These are phyloP conservation scores for Tylochromis polylepis DNA, from an alignment of 2,113 vertebrate species.

Conservation along the genomic window DNA sequence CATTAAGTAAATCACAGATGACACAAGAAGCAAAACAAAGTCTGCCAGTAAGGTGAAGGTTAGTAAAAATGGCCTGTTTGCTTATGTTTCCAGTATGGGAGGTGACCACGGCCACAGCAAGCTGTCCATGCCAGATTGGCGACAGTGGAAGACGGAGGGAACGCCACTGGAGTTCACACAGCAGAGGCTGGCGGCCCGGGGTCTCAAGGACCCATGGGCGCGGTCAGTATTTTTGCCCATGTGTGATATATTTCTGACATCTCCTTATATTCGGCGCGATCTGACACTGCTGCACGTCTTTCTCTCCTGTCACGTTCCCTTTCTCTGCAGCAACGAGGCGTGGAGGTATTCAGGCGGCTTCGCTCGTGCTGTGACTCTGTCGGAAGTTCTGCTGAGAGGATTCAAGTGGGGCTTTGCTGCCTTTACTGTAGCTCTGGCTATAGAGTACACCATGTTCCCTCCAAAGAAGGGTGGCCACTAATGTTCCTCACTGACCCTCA, in stretches of 20 bases:
- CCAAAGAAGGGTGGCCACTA: constrained; percentile 81
- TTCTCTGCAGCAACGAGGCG: constrained; percentile 83
- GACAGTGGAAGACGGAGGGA: constrained; percentile 85
- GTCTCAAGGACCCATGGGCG: constrained; percentile 88
- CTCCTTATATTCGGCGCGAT: neutral
- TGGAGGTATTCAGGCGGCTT: constrained; percentile 87
- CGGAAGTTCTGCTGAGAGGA: constrained; percentile 77
- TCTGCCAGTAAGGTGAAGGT: neutral
- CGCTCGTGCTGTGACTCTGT: constrained; percentile 72
- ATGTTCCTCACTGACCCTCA: constrained; percentile 16
- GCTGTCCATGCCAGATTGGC: constrained; percentile 83
- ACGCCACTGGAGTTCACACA: constrained; percentile 86
- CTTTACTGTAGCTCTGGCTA: constrained; percentile 83
- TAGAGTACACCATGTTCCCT: constrained; percentile 85
- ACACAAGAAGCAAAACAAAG: neutral
- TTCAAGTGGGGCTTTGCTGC: constrained; percentile 91
- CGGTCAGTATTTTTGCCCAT: constrained; percentile 70
- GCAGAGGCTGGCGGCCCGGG: constrained; percentile 76
- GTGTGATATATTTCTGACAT: neutral
- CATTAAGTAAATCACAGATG: neutral
- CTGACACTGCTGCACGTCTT: neutral
- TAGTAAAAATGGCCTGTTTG: neutral
- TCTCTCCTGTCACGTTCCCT: neutral
- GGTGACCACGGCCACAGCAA: constrained; percentile 80
- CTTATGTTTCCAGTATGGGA: constrained; percentile 66